These are phyloP conservation scores for Protonibea diacanthus DNA, from an alignment of 2,797 vertebrate genomes.

Conservation along the genomic window DNA sequence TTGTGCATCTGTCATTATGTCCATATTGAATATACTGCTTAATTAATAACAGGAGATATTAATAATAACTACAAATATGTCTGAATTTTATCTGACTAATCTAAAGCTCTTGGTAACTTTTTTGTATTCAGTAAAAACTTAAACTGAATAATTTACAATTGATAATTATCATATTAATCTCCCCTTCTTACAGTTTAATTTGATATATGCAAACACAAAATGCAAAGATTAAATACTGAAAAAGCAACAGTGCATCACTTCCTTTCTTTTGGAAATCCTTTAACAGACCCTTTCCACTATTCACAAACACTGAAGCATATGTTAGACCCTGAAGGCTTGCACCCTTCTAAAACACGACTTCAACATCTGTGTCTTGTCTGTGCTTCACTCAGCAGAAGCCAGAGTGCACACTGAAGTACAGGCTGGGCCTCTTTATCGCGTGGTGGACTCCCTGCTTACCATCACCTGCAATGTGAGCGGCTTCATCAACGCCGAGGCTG, in stretches of 20 bases:
- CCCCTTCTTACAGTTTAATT: not conserved
- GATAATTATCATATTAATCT: not conserved
- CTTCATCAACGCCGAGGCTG: not conserved
- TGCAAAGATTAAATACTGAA: not conserved
- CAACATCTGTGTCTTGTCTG: conserved; percentile 26
- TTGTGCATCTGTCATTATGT: not conserved
- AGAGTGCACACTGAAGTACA: conserved; percentile 71
- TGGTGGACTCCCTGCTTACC: conserved; percentile 68
- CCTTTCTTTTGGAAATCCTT: not conserved
- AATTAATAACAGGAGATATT: not conserved
- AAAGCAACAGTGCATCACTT: conserved; percentile 6
- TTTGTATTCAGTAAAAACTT: not conserved
- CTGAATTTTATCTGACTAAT: not conserved
- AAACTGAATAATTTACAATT: not conserved
- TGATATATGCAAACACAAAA: not conserved
- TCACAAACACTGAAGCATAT: not conserved
- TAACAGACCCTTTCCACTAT: not conserved
- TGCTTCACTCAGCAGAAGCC: conserved; percentile 72
- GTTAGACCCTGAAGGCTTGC: not conserved
- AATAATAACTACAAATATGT: not conserved
- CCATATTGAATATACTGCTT: not conserved
- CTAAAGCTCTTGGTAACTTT: not conserved
- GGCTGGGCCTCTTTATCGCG: conserved; percentile 83
- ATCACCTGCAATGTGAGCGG: conserved; percentile 83
- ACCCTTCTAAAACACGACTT: conserved; percentile 1